Evolutionary conservation across 2,888 invertebrate species (phyloP).

Genomic region (Pollenia griseotomentosa): DNA sequence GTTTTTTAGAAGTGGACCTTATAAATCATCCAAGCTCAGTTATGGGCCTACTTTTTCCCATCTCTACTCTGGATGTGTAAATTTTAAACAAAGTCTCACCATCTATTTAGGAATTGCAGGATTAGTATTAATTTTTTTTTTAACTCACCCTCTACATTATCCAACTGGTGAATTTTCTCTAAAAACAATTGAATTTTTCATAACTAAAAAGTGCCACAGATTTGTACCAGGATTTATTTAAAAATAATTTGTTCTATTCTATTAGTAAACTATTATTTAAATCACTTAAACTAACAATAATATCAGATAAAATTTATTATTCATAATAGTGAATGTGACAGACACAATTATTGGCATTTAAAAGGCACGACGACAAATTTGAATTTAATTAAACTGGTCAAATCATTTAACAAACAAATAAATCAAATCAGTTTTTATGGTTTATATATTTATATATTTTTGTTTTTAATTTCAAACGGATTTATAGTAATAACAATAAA

Average conservation of each 20-base stretch:
- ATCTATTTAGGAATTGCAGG: too few species aligned
- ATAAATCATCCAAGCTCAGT: too few species aligned
- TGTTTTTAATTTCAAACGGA: slow-evolving; percentile 32
- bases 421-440: slow-evolving; percentile 33
- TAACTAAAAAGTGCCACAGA: background rate
- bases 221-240: background rate
- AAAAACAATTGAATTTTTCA: background rate
- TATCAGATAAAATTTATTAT: background rate
- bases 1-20: too few species aligned
- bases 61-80: too few species aligned
- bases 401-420: slow-evolving; percentile 25
- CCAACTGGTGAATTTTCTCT: background rate
- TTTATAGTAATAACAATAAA: slow-evolving; percentile 42
- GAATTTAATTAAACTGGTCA: slow-evolving; percentile 17
- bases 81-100: too few species aligned
- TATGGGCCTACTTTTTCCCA: too few species aligned
- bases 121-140: too few species aligned
- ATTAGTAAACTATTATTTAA: background rate
- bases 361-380: slow-evolving; percentile 8
- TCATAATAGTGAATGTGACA: slow-evolving; percentile 20
- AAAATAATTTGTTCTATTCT: background rate
- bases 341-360: slow-evolving; percentile 30
- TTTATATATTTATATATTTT: background rate
- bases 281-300: slow-evolving; percentile 25
- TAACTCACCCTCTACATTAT: too few species aligned